Conservation (phyloP, 2,888 invertebrate species). For the Eutolmus rufibarbis region DNA sequence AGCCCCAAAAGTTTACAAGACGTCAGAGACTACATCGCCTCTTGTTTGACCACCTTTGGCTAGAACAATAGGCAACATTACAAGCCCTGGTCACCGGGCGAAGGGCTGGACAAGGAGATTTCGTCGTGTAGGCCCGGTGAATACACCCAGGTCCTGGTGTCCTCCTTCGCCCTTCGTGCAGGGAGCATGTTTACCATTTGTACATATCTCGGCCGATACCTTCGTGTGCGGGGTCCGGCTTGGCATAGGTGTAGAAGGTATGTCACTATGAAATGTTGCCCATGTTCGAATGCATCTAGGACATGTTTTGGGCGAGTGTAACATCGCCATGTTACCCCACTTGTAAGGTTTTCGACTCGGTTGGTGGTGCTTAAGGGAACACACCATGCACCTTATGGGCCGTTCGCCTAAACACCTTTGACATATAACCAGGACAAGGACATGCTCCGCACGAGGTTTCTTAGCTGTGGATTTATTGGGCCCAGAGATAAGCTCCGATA, state of each 20-base stretch:
- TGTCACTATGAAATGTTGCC: conserved; percentile 43
- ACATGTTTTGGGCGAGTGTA: conserved; percentile 43
- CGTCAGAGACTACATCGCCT: conserved; percentile 38
- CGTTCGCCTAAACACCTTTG: conserved; percentile 47
- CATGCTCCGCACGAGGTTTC: conserved; percentile 35
- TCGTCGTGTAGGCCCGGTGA: conserved; percentile 22
- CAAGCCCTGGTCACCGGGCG: background rate
- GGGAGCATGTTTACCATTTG: conserved; percentile 25
- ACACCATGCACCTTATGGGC: conserved; percentile 33
- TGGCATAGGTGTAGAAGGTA: conserved; percentile 39
- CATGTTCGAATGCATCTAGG: conserved; percentile 41
- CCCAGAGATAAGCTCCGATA: background rate
- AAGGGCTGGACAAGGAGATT: conserved; percentile 41
- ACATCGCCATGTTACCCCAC: conserved; percentile 31
- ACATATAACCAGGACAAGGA: conserved; percentile 45
- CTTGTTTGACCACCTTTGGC: conserved; percentile 49
- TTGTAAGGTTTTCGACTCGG: conserved; percentile 30
- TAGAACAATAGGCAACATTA: conserved; percentile 33
- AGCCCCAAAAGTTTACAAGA: conserved; percentile 47
- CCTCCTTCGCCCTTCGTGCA: background rate
- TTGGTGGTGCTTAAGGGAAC: conserved; percentile 30
- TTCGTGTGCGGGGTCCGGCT: background rate
- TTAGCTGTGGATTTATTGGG: background rate
- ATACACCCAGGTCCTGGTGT: conserved; percentile 25
- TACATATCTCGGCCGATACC: conserved; percentile 29